phyloP scores from a whole-genome alignment of 2,113 vertebrate species.

The Origma solitaria region DNA sequence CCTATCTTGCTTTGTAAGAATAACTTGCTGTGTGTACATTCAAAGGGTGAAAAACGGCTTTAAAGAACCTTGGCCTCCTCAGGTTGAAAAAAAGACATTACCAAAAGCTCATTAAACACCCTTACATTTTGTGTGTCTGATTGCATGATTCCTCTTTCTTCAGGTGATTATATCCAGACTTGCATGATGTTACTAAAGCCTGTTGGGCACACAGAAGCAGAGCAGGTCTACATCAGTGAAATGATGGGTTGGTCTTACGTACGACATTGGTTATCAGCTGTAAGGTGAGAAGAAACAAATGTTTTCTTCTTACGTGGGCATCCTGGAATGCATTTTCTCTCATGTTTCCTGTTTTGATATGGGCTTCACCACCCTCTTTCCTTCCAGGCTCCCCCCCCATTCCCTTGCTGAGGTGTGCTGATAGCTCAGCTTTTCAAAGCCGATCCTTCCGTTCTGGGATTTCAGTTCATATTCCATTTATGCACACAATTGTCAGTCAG shows the following conservation, averaged over 20 bases:
- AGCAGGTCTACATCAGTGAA: not conserved
- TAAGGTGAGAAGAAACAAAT: not conserved
- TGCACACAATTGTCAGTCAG: not conserved
- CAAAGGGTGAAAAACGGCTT: slow-evolving; percentile 48
- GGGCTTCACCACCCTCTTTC: not conserved
- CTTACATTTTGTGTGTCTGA: not conserved
- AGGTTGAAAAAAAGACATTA: slow-evolving; percentile 23
- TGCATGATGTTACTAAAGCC: not conserved
- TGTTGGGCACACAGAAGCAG: not conserved
- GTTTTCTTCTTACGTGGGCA: not conserved
- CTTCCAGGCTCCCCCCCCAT: not conserved
- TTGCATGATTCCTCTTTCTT: not conserved
- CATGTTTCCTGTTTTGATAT: not conserved
- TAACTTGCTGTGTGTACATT: slow-evolving; percentile 59
- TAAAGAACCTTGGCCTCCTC: slow-evolving; percentile 33
- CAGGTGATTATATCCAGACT: not conserved
- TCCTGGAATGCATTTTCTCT: not conserved
- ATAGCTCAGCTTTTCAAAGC: not conserved
- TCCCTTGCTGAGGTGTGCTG: not conserved
- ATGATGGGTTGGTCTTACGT: too few relatives aligned
- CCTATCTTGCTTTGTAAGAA: slow-evolving; percentile 62
- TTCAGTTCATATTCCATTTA: not conserved
- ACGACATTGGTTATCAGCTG: not conserved
- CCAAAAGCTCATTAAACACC: slow-evolving; percentile 38
- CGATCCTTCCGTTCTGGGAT: not conserved